phyloP scores from a whole-genome alignment of 2,113 vertebrate genomes.

The Podiceps cristatus region DNA sequence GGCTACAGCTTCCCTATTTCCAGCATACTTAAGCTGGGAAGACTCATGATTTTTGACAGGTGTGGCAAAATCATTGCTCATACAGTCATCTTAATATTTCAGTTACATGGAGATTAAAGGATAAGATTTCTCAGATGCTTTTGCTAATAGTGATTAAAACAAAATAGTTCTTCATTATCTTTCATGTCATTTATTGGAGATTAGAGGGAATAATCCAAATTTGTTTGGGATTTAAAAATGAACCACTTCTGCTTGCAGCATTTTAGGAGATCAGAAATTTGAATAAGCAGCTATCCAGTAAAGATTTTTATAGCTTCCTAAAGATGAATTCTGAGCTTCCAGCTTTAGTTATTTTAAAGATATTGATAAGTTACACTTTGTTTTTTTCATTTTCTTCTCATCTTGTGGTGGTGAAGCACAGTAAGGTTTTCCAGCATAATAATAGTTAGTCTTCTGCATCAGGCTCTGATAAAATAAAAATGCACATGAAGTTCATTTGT shows the following conservation, averaged over 20 bases:
- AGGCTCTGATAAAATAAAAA: background rate
- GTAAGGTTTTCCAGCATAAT: background rate
- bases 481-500: background rate
- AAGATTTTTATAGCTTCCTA: background rate
- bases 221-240: background rate
- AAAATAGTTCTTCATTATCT: background rate
- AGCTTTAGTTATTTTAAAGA: background rate
- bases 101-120: background rate
- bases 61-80: background rate
- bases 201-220: constrained; percentile 18
- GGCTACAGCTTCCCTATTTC: background rate
- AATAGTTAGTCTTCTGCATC: background rate
- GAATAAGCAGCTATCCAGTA: background rate
- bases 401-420: background rate
- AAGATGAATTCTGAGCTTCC: background rate
- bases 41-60: background rate
- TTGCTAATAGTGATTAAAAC: background rate
- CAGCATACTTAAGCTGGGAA: background rate
- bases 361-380: background rate
- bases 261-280: background rate
- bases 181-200: background rate
- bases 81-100: background rate
- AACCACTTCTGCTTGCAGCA: background rate
- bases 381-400: background rate
- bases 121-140: background rate